phyloP scores from a whole-genome alignment of 2,113 vertebrate genomes.

The Gracilinanus agilis region DNA sequence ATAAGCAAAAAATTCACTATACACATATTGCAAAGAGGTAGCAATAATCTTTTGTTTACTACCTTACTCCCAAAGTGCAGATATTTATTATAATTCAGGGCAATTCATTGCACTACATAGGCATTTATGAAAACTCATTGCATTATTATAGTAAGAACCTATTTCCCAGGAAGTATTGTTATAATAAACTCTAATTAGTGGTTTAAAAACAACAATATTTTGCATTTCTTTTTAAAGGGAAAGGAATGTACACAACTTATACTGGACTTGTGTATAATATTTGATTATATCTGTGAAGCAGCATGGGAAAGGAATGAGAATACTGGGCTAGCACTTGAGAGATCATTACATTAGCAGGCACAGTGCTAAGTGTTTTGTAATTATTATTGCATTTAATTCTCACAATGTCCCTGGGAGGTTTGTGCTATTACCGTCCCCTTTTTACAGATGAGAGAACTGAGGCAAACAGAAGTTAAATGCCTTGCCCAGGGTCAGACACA shows the following conservation, averaged over 20 bases:
- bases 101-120: slow-evolving; percentile 62
- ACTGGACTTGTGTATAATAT: background rate
- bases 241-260: background rate
- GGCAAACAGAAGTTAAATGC: background rate
- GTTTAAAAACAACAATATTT: slow-evolving; percentile 52
- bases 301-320: background rate
- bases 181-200: slow-evolving; percentile 73
- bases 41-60: slow-evolving; percentile 77
- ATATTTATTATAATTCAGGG: slow-evolving; percentile 79
- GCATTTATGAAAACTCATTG: slow-evolving; percentile 72
- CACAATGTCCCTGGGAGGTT: background rate
- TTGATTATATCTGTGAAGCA: background rate
- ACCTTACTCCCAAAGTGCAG: slow-evolving; percentile 68
- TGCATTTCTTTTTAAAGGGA: slow-evolving; percentile 39
- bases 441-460: background rate
- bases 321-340: background rate
- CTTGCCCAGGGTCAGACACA: background rate
- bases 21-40: slow-evolving; percentile 73
- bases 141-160: slow-evolving; percentile 74
- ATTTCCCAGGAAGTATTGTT: slow-evolving; percentile 72
- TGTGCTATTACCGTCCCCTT: background rate
- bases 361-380: background rate
- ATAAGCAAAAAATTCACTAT: slow-evolving; percentile 74
- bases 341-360: background rate
- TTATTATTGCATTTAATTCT: background rate